Conservation (phyloP, 2,113 vertebrate genomes). For the Sula dactylatra region DNA sequence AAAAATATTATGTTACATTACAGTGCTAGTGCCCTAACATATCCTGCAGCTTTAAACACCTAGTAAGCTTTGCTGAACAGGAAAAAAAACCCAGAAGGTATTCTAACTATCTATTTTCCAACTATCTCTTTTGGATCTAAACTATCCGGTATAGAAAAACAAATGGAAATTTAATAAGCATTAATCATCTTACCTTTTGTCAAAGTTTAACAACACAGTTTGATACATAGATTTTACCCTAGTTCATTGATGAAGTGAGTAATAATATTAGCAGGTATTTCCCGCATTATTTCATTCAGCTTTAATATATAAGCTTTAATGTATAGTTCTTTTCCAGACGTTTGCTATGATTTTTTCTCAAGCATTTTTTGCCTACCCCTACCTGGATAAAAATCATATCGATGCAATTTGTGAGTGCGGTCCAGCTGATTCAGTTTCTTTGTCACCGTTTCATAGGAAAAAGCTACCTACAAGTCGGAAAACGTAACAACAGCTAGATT, state of each 20-base stretch:
- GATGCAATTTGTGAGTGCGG: background rate
- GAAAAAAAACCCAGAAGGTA: background rate
- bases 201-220: background rate
- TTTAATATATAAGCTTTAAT: background rate
- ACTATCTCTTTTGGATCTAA: background rate
- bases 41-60: background rate
- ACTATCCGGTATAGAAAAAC: background rate
- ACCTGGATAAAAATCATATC: background rate
- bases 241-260: background rate
- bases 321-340: background rate
- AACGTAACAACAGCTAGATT: slow-evolving; percentile 2
- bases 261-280: background rate
- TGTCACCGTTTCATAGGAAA: background rate
- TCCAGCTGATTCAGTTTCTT: background rate
- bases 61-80: background rate
- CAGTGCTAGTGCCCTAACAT: background rate
- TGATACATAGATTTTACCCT: background rate
- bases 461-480: slow-evolving; percentile 25
- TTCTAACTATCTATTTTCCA: background rate
- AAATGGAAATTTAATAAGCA: background rate
- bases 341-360: background rate
- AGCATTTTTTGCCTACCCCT: background rate
- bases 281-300: background rate
- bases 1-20: background rate
- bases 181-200: background rate